Evolutionary conservation across 2,888 invertebrate species (phyloP).

Genomic region (Amiota communis): DNA sequence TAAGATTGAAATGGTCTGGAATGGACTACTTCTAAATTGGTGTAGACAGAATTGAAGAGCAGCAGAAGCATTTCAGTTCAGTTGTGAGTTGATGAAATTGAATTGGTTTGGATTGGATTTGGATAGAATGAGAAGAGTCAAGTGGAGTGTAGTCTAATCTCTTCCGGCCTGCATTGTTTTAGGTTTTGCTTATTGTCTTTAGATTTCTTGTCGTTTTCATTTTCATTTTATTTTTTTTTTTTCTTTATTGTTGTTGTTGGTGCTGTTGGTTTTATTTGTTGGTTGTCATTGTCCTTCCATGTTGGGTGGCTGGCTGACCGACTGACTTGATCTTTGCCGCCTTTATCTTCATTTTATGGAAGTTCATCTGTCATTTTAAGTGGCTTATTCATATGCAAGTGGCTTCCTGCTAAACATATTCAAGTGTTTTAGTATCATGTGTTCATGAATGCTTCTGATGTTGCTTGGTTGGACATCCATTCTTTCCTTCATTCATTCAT

Average conservation of each 20-base stretch:
- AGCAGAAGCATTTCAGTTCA: neutral
- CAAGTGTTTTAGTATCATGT: conserved; percentile 64
- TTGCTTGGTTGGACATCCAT: neutral
- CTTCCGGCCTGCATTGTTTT: neutral
- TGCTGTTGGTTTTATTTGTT: conserved; percentile 26
- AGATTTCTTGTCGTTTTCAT: neutral
- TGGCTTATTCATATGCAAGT: conserved; percentile 69
- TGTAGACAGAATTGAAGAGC: neutral
- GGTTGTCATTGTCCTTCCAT: neutral
- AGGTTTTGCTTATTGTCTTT: neutral
- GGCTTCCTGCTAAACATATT: conserved; percentile 67
- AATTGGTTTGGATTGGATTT: neutral
- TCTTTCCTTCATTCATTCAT: neutral
- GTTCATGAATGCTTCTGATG: conserved; percentile 50
- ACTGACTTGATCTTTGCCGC: neutral
- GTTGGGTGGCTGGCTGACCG: neutral
- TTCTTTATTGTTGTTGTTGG: conserved; percentile 4
- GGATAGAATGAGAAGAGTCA: neutral
- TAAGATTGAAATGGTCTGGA: neutral
- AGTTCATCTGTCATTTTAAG: conserved; percentile 69
- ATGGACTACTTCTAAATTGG: too few species aligned
- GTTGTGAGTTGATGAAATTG: neutral
- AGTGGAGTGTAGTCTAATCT: too few species aligned
- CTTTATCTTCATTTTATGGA: conserved; percentile 28
- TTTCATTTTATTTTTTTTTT: neutral